Evolutionary conservation across 2,797 vertebrate species (phyloP).

Genomic region (Malacoraja senta): DNA sequence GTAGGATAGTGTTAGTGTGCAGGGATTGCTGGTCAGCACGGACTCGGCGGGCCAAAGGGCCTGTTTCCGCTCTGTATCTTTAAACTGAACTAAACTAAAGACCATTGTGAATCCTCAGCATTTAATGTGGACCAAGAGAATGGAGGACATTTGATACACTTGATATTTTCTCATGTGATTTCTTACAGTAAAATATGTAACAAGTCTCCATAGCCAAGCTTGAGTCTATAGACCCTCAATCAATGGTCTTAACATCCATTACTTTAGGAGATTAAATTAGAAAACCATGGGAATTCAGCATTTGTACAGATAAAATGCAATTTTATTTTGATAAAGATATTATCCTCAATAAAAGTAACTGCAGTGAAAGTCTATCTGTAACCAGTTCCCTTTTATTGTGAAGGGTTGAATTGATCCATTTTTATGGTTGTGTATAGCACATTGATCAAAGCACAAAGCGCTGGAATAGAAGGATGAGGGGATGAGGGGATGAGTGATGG

Average conservation of each 20-base stretch:
- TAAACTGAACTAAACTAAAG: not conserved
- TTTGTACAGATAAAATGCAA: not conserved
- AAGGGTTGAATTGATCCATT: not conserved
- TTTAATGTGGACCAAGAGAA: not conserved
- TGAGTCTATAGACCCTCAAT: not conserved
- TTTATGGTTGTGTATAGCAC: not conserved
- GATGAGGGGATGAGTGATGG: too few species aligned
- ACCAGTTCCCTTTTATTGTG: not conserved
- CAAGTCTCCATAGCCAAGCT: not conserved
- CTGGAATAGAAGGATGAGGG: too few species aligned
- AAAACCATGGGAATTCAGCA: not conserved
- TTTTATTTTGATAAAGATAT: not conserved
- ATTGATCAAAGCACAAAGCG: not conserved
- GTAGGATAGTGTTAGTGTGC: too few species aligned
- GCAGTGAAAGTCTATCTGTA: not conserved
- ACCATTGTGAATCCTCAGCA: not conserved
- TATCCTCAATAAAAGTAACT: not conserved
- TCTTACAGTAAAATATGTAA: not conserved
- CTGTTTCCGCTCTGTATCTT: too few species aligned
- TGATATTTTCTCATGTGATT: not conserved
- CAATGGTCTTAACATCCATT: not conserved
- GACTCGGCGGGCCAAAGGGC: too few species aligned
- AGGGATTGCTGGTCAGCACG: too few species aligned
- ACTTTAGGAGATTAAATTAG: not conserved
- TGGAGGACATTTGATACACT: not conserved